A percentile compares a stretch with the other conserved stretches of the same genome.
phyloP scores from a whole-genome alignment of 2,888 invertebrate species.

The Pteria penguin region DNA sequence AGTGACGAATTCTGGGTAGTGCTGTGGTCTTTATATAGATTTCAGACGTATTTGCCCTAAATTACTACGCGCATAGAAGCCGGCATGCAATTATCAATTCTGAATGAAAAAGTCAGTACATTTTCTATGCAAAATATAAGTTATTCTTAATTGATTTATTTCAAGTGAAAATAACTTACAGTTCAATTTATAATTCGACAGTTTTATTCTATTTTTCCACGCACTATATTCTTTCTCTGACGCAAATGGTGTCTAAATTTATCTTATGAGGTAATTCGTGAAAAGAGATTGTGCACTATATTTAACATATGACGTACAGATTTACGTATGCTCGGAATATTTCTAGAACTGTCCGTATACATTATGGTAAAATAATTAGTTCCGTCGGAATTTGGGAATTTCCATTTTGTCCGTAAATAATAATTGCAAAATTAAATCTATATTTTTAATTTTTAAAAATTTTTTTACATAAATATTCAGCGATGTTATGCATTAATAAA shows the following conservation, averaged over 20 bases:
- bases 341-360: neutral
- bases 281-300: neutral
- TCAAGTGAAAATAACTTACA: too few species aligned
- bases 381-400: neutral
- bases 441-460: neutral
- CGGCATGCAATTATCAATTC: neutral
- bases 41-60: neutral
- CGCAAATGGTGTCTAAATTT: neutral
- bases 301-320: neutral
- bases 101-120: too few species aligned
- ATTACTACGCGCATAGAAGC: neutral
- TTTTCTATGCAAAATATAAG: too few species aligned
- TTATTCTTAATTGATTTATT: too few species aligned
- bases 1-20: slow-evolving; percentile 23
- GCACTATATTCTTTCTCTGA: slow-evolving; percentile 41
- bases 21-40: slow-evolving; percentile 23
- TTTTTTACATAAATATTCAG: too few species aligned
- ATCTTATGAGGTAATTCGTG: neutral
- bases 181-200: too few species aligned
- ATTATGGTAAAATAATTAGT: neutral
- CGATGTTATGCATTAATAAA: too few species aligned
- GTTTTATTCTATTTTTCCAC: slow-evolving; percentile 21
- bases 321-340: neutral
- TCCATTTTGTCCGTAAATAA: slow-evolving; percentile 1
- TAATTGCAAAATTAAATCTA: too few species aligned